Conservation (phyloP, 2,797 vertebrate species). For the Fratercula arctica region DNA sequence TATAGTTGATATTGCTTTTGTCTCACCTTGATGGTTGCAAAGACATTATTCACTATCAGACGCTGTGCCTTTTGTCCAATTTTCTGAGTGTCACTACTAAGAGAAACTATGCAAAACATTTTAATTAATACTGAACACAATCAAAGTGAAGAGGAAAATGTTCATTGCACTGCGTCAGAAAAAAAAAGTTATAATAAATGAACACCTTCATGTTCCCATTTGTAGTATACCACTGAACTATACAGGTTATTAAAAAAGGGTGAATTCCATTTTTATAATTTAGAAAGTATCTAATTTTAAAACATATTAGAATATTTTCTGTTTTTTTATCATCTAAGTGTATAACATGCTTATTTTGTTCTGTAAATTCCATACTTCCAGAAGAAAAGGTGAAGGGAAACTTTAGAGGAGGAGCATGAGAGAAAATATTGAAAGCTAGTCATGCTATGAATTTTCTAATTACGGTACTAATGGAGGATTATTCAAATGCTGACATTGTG, state of each 20-base stretch:
- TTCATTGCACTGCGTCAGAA: conserved; percentile 9
- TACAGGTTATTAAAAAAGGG: conserved; percentile 22
- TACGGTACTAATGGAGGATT: not conserved
- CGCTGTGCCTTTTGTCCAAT: conserved; percentile 5
- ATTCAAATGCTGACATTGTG: not conserved
- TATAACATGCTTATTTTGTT: not conserved
- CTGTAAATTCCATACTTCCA: not conserved
- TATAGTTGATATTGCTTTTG: conserved; percentile 22
- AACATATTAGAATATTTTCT: not conserved
- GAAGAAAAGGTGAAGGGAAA: not conserved
- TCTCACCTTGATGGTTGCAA: conserved; percentile 38
- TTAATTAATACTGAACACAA: conserved; percentile 65
- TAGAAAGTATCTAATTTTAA: not conserved
- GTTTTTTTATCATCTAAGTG: not conserved
- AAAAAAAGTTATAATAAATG: conserved; percentile 34
- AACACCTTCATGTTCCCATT: not conserved
- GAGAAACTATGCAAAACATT: conserved; percentile 54
- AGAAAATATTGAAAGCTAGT: not conserved
- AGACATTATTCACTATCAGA: conserved; percentile 32
- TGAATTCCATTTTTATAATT: conserved; percentile 33
- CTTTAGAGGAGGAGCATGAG: not conserved
- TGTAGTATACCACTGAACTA: conserved; percentile 1
- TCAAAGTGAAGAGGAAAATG: conserved; percentile 31
- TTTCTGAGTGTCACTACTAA: conserved; percentile 32
- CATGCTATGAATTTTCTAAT: conserved; percentile 24